Evolutionary conservation across 2,888 invertebrate genomes (phyloP).

Genomic region (Sturmia bella): DNA sequence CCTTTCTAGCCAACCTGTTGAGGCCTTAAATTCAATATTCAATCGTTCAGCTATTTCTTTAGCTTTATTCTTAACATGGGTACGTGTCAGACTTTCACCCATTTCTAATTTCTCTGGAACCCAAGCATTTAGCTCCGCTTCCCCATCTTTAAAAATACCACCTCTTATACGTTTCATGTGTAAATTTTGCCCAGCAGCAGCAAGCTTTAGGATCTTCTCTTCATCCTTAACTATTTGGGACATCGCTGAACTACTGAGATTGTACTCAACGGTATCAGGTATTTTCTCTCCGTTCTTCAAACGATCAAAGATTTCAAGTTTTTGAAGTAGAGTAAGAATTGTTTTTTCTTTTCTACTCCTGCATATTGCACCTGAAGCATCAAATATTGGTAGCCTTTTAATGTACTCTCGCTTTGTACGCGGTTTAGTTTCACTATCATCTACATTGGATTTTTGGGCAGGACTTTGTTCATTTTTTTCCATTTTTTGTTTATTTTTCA

Average conservation of each 20-base stretch:
- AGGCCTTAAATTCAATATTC: slow-evolving; percentile 64
- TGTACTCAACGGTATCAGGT: slow-evolving; percentile 49
- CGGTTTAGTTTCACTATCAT: slow-evolving; percentile 4
- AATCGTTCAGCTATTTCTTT: slow-evolving; percentile 59
- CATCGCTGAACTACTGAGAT: slow-evolving; percentile 62
- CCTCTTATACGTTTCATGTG: slow-evolving; percentile 62
- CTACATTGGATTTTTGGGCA: background rate
- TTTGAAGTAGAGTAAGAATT: slow-evolving; percentile 59
- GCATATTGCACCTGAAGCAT: slow-evolving; percentile 36
- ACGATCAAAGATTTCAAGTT: slow-evolving; percentile 58
- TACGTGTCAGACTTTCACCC: slow-evolving; percentile 54
- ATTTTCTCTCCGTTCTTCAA: slow-evolving; percentile 59
- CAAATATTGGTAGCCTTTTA: slow-evolving; percentile 27
- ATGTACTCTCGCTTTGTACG: slow-evolving; percentile 38
- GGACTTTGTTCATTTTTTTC: background rate
- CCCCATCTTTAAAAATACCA: slow-evolving; percentile 58
- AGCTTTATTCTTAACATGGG: slow-evolving; percentile 55
- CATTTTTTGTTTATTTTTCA: background rate
- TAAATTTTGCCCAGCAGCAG: slow-evolving; percentile 58
- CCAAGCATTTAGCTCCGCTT: slow-evolving; percentile 60
- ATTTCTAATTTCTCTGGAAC: slow-evolving; percentile 46
- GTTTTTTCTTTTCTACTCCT: slow-evolving; percentile 61
- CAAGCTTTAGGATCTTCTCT: slow-evolving; percentile 50
- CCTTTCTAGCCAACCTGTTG: slow-evolving; percentile 63
- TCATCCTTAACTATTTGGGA: slow-evolving; percentile 61